Conservation (phyloP, 2,888 invertebrate genomes). For the Nezara viridula region DNA sequence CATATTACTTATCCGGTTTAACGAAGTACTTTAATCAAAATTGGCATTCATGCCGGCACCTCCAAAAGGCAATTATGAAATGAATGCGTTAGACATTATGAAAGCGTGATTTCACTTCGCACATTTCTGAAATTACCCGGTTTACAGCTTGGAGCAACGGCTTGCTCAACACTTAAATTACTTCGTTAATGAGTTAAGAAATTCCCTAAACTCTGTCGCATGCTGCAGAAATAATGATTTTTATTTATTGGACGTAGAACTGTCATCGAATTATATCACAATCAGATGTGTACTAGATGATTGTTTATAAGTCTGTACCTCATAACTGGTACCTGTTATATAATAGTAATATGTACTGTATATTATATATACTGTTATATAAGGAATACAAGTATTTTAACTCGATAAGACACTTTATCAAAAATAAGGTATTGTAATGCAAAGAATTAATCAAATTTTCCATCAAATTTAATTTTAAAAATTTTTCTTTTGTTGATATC, state of each 20-base stretch:
- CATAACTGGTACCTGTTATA: too few species aligned
- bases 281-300: too few species aligned
- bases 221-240: not conserved
- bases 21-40: not conserved
- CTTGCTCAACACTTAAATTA: not conserved
- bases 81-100: not conserved
- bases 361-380: too few species aligned
- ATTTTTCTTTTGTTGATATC: too few species aligned
- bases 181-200: not conserved
- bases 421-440: too few species aligned
- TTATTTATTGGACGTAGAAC: not conserved
- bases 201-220: not conserved
- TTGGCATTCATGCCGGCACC: not conserved
- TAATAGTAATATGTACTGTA: too few species aligned
- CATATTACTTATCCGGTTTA: not conserved
- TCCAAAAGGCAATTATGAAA: not conserved
- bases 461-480: too few species aligned
- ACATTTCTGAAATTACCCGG: constrained; percentile 16
- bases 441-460: too few species aligned
- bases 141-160: not conserved
- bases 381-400: too few species aligned
- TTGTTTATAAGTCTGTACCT: too few species aligned
- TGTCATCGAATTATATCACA: not conserved
- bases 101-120: constrained; percentile 11
- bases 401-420: too few species aligned